A percentile compares a stretch with the other conserved stretches of the same genome.
Evolutionary conservation across 2,888 invertebrate species (phyloP).

Genomic region (Nemurella pictetii): DNA sequence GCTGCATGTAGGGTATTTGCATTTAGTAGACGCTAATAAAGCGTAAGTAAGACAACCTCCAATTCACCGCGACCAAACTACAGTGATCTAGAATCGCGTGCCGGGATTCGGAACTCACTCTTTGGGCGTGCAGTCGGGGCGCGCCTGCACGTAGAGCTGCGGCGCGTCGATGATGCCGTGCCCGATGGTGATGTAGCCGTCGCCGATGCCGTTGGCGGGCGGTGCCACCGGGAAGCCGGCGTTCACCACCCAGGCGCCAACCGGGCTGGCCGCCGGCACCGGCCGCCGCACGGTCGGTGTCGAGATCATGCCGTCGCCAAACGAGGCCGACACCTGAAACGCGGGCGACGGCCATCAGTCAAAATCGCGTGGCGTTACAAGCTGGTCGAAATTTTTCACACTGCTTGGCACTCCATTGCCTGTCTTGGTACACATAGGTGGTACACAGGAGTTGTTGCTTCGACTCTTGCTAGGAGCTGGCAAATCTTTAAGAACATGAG

Average conservation of each 20-base stretch:
- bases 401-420: no score
- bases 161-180: constrained; percentile 51
- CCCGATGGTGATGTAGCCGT: constrained; percentile 56
- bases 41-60: no score
- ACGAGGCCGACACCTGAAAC: constrained; percentile 47
- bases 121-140: constrained; percentile 51
- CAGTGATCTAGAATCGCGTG: neutral
- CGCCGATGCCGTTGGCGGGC: constrained; percentile 48
- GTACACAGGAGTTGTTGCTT: no score
- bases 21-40: no score
- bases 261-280: constrained; percentile 55
- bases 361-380: no score
- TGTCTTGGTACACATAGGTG: no score
- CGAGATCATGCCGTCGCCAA: constrained; percentile 49
- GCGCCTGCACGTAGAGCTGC: constrained; percentile 48
- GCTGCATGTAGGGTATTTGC: no score
- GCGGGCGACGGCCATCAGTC: constrained; percentile 55
- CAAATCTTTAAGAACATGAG: no score
- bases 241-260: constrained; percentile 56
- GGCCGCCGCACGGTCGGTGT: constrained; percentile 53
- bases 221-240: constrained; percentile 40
- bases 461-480: no score
- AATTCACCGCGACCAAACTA: neutral
- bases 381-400: no score
- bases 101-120: constrained; percentile 46